Conservation (phyloP, 2,113 vertebrate genomes). For the Spermophilus dauricus region DNA sequence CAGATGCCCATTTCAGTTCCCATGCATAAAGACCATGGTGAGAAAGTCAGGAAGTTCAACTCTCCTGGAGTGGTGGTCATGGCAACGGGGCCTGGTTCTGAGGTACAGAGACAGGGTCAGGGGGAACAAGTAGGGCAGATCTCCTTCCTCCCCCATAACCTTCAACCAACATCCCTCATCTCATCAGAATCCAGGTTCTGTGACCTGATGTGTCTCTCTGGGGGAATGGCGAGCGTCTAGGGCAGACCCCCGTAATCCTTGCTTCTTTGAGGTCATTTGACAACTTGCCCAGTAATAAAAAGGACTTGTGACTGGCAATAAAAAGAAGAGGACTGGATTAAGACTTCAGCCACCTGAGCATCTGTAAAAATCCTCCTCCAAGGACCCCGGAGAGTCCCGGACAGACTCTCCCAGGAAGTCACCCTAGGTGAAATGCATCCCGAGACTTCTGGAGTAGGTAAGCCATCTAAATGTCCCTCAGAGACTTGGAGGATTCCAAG, state of each 20-base stretch:
- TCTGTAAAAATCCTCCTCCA: not conserved
- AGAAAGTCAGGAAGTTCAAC: too few species aligned
- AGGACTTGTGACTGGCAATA: not conserved
- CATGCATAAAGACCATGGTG: not conserved
- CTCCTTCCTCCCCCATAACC: accelerated
- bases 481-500: not conserved
- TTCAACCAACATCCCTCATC: not conserved
- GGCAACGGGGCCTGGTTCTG: not conserved
- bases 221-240: too few species aligned
- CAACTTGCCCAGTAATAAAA: accelerated
- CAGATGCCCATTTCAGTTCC: too few species aligned
- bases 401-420: too few species aligned
- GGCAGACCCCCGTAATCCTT: accelerated
- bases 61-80: accelerated
- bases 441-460: not conserved
- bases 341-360: not conserved
- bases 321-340: not conserved
- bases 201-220: too few species aligned
- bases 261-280: not conserved
- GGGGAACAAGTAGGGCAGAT: not conserved
- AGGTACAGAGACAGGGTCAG: not conserved
- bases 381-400: not conserved
- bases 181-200: not conserved
- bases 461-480: not conserved
- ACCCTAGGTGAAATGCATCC: accelerated